Evolutionary conservation across 2,888 invertebrate genomes (phyloP), one percentile per base, ranked within the genome.

Genomic region (Eremobia ochroleuca): DNA sequence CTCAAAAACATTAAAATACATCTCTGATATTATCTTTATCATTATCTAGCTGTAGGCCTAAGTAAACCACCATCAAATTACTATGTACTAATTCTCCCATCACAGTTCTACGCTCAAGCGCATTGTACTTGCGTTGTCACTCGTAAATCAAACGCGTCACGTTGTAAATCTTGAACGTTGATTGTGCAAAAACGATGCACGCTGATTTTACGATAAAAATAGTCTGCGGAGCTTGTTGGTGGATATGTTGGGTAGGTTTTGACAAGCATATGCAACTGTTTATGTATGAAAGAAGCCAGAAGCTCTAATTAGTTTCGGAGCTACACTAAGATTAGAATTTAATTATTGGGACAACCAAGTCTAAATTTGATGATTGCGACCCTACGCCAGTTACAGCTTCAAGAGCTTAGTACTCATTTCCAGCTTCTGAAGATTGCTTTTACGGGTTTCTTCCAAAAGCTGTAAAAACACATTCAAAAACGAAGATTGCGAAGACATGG

Each of bases 71-170:
- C 28, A 79, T 83, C 68, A 79, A 72, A 85, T 82, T 43, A 72
- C 64, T 86, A 70, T 76, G 71, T 37, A 74, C 83, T 85, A 78
- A 85, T 85, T 85, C 73, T 55, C 66, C 55, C 61, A 61, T 76
- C 78, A 71, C 65, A 81, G 66, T 72, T 78, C 70, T 85, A 76
- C 59, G 86, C 82, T 85, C 80, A 83, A 75, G 82, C 79, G 89
- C 87, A 92, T 89, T 92, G 92, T 92, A 79, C 70, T 86, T 87
- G 82, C 85, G 81, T 87, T 90, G 89, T 90, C 89, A 89, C 85
- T 88, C 89, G 89, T 91, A 91, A 92, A 90, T 92, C 91, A 86
- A 85, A 78, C 61, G 82, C 79, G 85, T 89, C 87, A 85, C 89
- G 89, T 87, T 85, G 87, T 92, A 90, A 92, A 92, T 92, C 89